Evolutionary conservation across 2,797 vertebrate genomes (phyloP), one percentile per base, ranked within the genome.

Genomic region (Octomys mimax): DNA sequence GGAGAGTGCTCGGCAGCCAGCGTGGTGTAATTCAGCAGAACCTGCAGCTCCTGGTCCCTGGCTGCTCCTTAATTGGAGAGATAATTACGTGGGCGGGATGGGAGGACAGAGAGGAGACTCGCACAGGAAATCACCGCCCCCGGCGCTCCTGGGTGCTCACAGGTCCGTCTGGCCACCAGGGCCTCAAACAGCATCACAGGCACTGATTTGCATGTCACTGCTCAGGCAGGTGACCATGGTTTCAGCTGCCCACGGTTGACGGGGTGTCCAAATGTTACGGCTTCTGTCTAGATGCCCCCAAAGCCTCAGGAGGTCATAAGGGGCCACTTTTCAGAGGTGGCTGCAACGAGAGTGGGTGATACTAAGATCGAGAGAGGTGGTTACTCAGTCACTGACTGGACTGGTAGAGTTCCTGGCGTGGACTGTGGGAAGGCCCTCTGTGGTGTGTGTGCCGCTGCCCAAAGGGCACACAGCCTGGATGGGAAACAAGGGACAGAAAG

Each of bases 51-150:
- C 75, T 96, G 92, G 62, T 96, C 91, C 66, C 79, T 97, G 75
- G 42, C 85, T 94, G 82, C 86, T 95, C 92, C 98, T 98, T 98
- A 98, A 98, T 94, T 98, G 96, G 87, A 97, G 92, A 98, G 93
- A 97, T 97, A 97, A 98, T 98, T 97, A 96, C 22, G 42, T 33
- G 88, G 94, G 91, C 95, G 19, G 68, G 7, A 31, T 78, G 82
- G 96, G 80, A 75, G 97, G 87, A 57, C 83, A 95, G 28, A 33
- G 16, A 10, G 16, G 31, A 54, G 95, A 70, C 75, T 87, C 2
- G 36, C 83, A 81, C 92, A 83, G 94, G 94, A 96, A 97, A 97
- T 90, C 96, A 93, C 71, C 64, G 42, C 84, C 0, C 0, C 61
- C 0, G 0, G 61, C 79, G 36, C 54, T 59, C 68, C 46, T 92